Conservation (phyloP, 2,888 invertebrate genomes). For the Standfussiana lucernea region DNA sequence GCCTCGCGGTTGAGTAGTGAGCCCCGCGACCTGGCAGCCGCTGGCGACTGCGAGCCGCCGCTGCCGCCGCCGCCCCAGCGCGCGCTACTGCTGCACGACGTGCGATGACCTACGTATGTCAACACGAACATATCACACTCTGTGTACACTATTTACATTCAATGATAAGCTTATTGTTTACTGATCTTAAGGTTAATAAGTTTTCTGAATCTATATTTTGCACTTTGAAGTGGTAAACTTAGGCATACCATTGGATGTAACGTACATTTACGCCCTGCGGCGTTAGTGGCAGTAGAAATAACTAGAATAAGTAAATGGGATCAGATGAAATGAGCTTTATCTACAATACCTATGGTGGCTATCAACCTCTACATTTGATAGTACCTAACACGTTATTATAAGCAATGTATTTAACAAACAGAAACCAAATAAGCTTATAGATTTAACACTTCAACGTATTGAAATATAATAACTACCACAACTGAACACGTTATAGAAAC, state of each 20-base stretch:
- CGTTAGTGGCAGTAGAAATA: background rate
- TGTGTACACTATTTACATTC: constrained; percentile 37
- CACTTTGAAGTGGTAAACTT: constrained; percentile 12
- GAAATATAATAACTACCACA: constrained; percentile 49
- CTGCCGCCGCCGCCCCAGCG: constrained; percentile 84
- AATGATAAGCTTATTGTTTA: constrained; percentile 40
- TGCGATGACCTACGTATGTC: constrained; percentile 89
- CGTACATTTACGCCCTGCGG: background rate
- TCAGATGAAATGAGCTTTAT: background rate
- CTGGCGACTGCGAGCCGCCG: constrained; percentile 73
- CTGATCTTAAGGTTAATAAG: constrained; percentile 8
- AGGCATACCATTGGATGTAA: constrained; percentile 21
- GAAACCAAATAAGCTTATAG: constrained; percentile 13
- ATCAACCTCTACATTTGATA: background rate
- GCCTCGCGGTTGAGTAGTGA: constrained; percentile 80
- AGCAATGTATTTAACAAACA: constrained; percentile 27
- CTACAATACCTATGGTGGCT: background rate
- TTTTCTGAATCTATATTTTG: constrained; percentile 12
- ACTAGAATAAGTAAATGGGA: background rate
- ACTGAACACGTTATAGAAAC: constrained; percentile 50
- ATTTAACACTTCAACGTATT: constrained; percentile 38
- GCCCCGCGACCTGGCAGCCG: constrained; percentile 79
- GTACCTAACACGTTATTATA: background rate
- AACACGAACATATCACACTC: constrained; percentile 63
- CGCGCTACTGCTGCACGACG: constrained; percentile 83